Evolutionary conservation across 2,113 vertebrate species (phyloP), one percentile per base, ranked within the genome.

Genomic region (Anarhynchus alexandrinus): DNA sequence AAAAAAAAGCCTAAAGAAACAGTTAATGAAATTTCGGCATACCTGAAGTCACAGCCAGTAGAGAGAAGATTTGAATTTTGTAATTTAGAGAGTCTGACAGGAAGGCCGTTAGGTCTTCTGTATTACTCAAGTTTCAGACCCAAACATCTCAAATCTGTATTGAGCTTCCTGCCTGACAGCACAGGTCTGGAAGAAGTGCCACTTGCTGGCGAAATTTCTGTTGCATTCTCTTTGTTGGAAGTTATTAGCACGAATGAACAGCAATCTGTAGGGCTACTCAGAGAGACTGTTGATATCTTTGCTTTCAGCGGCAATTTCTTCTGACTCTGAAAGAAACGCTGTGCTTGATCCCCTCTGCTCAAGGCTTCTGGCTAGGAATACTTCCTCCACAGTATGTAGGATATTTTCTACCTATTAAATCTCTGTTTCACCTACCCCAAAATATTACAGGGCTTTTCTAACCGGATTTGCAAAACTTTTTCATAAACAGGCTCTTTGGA

Each of bases 271-370:
- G 65, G 69, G 43, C 45, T 62, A 42, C 45, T 92, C 79, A 47
- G 61, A 45, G 38, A 88, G 42, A 40, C 40, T 69, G 92, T n/a
- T 81, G 76, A 59, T 70, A 71, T 11, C 58, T 93, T 81, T 91
- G 77, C 45, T 90, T 95, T 94, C 95, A 87, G 86, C 55, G 94
- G 61, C 22, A 85, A 58, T 91, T 71, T 84, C 64, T 92, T 84
- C 52, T 61, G 38, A 45, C 36, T 66, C 58, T 38, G 62, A 87
- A 89, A 72, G n/a, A 82, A 94, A 77, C 0, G 4, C 30, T 64
- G 12, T 17, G 11, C 49, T 87, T 73, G 66, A 89, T 94, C 62
- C 40, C 6, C 26, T 85, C 70, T 85, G 77, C 65, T 94, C 66
- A 69, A 89, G 58, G 23, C 20, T 83, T 90, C 62, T 94, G 59